Percentiles rank a stretch among this genome's conserved stretches.
These are phyloP conservation scores for Chaetodon trifasciatus DNA, from an alignment of 2,797 vertebrate species.

Conservation along the genomic window DNA sequence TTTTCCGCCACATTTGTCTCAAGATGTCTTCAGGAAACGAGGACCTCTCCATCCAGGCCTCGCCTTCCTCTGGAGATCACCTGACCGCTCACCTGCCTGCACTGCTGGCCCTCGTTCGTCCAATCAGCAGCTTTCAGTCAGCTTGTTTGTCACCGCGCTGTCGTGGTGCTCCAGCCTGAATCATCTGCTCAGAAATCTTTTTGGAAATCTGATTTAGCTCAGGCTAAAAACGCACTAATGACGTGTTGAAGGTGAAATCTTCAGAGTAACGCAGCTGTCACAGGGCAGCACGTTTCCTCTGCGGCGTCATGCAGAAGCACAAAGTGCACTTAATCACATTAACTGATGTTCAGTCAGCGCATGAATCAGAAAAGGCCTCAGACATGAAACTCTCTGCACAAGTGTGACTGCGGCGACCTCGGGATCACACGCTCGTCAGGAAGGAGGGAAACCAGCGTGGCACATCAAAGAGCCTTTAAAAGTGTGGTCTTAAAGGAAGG, in stretches of 20 bases:
- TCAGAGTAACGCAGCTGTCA: background rate
- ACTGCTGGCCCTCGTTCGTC: conserved; percentile 4
- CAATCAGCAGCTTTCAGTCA: background rate
- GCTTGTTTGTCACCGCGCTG: background rate
- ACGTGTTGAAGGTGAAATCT: background rate
- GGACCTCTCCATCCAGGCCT: background rate
- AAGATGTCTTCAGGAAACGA: no score
- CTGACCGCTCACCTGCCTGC: conserved; percentile 17
- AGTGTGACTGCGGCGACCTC: conserved; percentile 2
- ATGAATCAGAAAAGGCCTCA: background rate
- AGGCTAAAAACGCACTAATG: background rate
- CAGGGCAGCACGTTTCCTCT: background rate
- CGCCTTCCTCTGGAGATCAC: background rate
- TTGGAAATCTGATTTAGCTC: background rate
- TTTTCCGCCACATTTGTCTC: no score
- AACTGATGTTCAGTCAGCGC: background rate
- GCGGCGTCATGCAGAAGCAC: no score
- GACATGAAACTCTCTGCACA: no score
- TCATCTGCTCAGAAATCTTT: no score
- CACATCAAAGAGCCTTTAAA: conserved; percentile 62
- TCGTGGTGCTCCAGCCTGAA: background rate
- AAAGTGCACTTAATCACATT: background rate
- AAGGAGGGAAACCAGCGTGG: conserved; percentile 9
- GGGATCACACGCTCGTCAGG: conserved; percentile 25
- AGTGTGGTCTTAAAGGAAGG: conserved; percentile 31